Percentiles rank a stretch among this genome's conserved stretches.
Evolutionary conservation across 30 jellyfish, hydroid and myxozoan genomes (phyloP).

Genomic region (Hydra vulgaris): DNA sequence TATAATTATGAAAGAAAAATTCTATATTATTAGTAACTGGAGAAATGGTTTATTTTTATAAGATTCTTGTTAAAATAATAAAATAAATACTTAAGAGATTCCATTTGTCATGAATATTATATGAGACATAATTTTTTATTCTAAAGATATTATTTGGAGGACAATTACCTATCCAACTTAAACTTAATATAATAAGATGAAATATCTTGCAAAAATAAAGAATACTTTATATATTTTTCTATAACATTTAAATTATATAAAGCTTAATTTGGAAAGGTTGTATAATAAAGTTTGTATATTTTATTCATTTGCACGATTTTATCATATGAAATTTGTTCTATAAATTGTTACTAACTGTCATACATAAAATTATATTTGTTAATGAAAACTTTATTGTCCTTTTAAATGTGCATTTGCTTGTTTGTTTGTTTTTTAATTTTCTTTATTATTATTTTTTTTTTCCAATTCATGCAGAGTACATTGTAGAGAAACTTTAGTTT

Average conservation of each 20-base stretch:
- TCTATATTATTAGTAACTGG: conserved; percentile 5
- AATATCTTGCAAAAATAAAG: too few species aligned
- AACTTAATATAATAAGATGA: not conserved
- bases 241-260: not conserved
- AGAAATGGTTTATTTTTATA: not conserved
- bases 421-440: too few species aligned
- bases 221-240: too few species aligned
- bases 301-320: not conserved
- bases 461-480: too few species aligned
- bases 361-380: not conserved
- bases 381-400: not conserved
- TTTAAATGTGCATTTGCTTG: not conserved
- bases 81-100: not conserved
- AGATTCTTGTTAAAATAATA: not conserved
- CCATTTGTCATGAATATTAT: not conserved
- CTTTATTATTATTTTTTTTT: too few species aligned
- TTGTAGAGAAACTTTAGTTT: too few species aligned
- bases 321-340: not conserved
- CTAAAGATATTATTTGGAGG: not conserved
- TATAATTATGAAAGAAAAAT: conserved; percentile 32
- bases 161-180: not conserved
- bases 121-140: not conserved
- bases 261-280: not conserved
- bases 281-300: not conserved
- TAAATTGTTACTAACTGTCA: not conserved